Conservation (phyloP, 2,113 vertebrate species). For the Okapia johnstoni region DNA sequence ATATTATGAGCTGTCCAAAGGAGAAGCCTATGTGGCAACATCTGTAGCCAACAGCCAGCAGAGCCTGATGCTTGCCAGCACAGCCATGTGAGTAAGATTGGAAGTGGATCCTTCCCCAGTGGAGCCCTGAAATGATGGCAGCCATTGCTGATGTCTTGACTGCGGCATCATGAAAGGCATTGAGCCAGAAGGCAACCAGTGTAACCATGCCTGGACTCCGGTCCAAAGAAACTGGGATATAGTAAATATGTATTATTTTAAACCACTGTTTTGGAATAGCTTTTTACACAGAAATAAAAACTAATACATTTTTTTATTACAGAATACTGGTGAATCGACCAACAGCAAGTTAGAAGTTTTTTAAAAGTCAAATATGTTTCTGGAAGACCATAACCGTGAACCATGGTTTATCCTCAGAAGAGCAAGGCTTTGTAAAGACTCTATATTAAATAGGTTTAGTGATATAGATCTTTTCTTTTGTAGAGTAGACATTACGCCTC, state of each 20-base stretch:
- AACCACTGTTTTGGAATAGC: not conserved
- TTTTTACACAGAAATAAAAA: conserved; percentile 22
- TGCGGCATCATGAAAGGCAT: not conserved
- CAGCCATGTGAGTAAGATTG: not conserved
- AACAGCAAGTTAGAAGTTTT: not conserved
- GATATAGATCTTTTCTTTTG: not conserved
- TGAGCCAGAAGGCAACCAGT: not conserved
- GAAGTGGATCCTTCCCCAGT: not conserved
- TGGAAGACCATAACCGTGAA: not conserved
- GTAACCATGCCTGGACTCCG: not conserved
- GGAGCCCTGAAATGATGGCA: not conserved
- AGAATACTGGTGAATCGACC: not conserved
- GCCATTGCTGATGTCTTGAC: not conserved
- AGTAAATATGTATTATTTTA: not conserved
- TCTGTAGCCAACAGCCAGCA: not conserved
- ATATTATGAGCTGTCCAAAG: not conserved
- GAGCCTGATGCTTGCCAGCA: not conserved
- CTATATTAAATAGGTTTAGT: not conserved
- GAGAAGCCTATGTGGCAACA: not conserved
- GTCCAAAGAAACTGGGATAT: not conserved
- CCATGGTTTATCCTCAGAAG: not conserved
- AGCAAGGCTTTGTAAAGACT: not conserved
- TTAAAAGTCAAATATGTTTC: not conserved
- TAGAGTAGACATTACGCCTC: not conserved
- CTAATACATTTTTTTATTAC: not conserved